These are phyloP conservation scores for Daktulosphaira vitifoliae DNA, from an alignment of 1,140 invertebrate species.

Conservation along the genomic window DNA sequence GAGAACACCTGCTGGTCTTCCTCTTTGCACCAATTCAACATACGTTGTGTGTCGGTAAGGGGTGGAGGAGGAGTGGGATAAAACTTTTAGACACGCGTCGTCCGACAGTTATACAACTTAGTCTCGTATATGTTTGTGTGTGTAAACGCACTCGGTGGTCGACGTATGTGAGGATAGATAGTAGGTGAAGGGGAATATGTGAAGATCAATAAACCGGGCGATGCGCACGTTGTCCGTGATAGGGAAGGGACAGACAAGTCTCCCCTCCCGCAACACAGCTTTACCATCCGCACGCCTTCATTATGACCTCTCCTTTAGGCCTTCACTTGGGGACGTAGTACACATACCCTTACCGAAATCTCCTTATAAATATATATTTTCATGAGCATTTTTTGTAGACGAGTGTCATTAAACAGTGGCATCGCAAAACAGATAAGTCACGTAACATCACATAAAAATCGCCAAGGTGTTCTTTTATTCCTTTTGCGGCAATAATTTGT, in stretches of 20 bases:
- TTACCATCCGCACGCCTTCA: constrained; percentile 13
- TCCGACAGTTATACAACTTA: constrained; percentile 12
- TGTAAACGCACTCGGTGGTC: constrained; percentile 12
- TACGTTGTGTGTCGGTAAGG: not conserved
- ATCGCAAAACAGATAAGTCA: no score
- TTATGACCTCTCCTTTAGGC: constrained; percentile 13
- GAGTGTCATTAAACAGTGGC: no score
- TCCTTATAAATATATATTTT: no score
- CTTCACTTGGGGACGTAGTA: no score
- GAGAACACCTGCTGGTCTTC: constrained; percentile 9
- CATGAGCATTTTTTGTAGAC: no score
- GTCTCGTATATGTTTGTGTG: not conserved
- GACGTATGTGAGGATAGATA: not conserved
- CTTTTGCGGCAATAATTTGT: no score
- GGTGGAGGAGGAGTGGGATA: not conserved
- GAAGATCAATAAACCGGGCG: constrained; percentile 32
- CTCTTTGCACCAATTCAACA: no score
- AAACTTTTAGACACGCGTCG: constrained; percentile 24
- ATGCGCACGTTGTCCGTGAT: constrained; percentile 8
- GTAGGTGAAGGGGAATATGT: not conserved
- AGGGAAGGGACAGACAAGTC: constrained; percentile 10
- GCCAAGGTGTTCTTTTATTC: no score
- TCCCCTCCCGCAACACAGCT: not conserved
- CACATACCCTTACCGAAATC: no score
- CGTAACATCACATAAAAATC: no score